A percentile compares a stretch with the other conserved stretches of the same genome.
Conservation (phyloP, 2,888 invertebrate species). For the Metalampra italica region DNA sequence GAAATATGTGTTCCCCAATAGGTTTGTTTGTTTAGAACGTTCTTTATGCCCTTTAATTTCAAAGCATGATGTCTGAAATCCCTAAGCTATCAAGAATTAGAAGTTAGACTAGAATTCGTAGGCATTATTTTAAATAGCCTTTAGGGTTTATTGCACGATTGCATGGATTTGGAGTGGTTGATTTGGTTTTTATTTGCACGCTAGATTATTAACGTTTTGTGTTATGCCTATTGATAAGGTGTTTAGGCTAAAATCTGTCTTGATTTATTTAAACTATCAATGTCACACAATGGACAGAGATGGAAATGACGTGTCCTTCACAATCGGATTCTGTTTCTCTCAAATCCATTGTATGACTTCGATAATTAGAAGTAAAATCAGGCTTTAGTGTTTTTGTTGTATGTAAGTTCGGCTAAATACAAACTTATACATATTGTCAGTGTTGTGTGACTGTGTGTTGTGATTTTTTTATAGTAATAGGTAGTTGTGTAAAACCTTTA, state of each 20-base stretch:
- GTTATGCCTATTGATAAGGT: neutral
- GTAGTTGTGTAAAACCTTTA: no score
- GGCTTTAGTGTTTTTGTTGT: neutral
- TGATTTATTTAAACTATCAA: no score
- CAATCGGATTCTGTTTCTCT: no score
- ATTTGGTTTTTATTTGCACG: neutral
- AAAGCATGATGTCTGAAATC: conserved; percentile 33
- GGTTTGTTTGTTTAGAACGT: conserved; percentile 44
- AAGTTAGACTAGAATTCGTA: neutral
- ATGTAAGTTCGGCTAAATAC: no score
- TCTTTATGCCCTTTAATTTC: conserved; percentile 27
- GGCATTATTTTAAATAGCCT: neutral
- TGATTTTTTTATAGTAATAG: neutral
- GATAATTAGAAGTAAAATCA: no score
- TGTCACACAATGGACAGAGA: no score
- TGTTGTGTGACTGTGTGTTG: neutral
- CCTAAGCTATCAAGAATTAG: conserved; percentile 10
- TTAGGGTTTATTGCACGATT: neutral
- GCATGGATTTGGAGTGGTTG: neutral
- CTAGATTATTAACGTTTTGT: neutral
- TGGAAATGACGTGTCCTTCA: no score
- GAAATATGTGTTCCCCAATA: conserved; percentile 44
- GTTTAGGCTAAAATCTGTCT: no score
- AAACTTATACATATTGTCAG: neutral
- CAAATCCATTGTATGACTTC: no score